Conservation (phyloP, 2,797 vertebrate genomes). For the Brachyrhaphis roseni region DNA sequence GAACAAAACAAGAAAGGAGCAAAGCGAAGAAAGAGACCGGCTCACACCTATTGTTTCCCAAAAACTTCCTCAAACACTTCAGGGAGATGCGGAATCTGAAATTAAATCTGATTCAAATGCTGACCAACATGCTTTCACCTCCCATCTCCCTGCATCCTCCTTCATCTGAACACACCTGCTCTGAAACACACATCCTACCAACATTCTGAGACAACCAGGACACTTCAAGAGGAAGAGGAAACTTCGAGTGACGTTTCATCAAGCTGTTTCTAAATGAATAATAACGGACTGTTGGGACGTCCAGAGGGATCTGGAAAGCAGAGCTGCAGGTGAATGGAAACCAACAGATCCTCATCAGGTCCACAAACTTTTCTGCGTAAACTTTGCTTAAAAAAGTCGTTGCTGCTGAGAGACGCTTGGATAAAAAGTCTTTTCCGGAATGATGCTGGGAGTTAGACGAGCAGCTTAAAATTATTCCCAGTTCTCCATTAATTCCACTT, state of each 20-base stretch:
- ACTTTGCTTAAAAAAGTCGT: background rate
- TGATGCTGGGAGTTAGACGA: background rate
- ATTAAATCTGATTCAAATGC: background rate
- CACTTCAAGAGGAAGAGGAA: background rate
- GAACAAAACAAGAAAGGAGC: background rate
- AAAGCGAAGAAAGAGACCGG: background rate
- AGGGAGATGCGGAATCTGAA: background rate
- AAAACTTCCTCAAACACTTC: background rate
- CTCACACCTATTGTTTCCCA: background rate
- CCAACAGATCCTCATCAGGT: background rate
- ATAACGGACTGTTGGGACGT: background rate
- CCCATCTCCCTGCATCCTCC: slow-evolving; percentile 39
- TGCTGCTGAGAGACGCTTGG: background rate
- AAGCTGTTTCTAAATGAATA: background rate
- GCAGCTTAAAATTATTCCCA: background rate
- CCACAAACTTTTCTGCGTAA: background rate
- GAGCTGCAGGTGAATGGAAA: background rate
- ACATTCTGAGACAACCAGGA: background rate
- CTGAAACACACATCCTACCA: slow-evolving; percentile 23
- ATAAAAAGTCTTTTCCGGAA: background rate
- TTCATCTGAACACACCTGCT: slow-evolving; percentile 52
- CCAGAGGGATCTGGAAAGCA: background rate
- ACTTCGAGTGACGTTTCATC: slow-evolving; percentile 24
- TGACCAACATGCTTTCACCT: slow-evolving; percentile 18
- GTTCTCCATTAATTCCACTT: background rate